Evolutionary conservation across 1,140 invertebrate genomes (phyloP).

Genomic region (Argopecten irradians): DNA sequence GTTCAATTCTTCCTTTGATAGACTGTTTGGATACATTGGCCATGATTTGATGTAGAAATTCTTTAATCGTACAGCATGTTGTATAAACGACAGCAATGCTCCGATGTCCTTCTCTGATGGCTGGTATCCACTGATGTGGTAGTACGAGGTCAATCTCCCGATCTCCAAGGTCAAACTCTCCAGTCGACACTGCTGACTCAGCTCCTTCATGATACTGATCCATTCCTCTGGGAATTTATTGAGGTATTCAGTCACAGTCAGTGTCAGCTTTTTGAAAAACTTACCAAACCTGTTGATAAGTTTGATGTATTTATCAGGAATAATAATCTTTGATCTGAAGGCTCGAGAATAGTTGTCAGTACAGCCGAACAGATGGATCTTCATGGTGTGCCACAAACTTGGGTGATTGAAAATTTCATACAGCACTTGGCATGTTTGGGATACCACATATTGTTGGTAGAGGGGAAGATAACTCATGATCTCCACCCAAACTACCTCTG

Average conservation of each 20-base stretch:
- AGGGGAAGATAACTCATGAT: conserved; percentile 51
- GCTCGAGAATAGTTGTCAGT: neutral
- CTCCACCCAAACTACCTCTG: conserved; percentile 56
- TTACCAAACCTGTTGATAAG: conserved; percentile 59
- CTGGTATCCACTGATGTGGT: conserved; percentile 29
- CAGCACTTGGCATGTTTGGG: conserved; percentile 48
- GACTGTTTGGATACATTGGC: conserved; percentile 57
- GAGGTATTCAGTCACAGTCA: conserved; percentile 53
- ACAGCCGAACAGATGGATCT: conserved; percentile 41
- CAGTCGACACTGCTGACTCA: conserved; percentile 53
- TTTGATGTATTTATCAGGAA: conserved; percentile 44
- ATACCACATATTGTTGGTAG: conserved; percentile 48
- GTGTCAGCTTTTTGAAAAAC: conserved; percentile 54
- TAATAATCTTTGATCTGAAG: conserved; percentile 29
- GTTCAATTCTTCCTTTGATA: conserved; percentile 44
- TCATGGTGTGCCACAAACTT: conserved; percentile 51
- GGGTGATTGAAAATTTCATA: conserved; percentile 59
- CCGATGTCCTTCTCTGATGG: conserved; percentile 45
- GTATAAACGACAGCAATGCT: conserved; percentile 51
- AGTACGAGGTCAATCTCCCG: conserved; percentile 45
- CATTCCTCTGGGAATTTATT: conserved; percentile 35
- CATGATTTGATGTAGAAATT: conserved; percentile 54
- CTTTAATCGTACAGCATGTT: conserved; percentile 55
- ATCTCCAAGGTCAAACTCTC: conserved; percentile 55
- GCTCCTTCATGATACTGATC: conserved; percentile 44